phyloP scores from a whole-genome alignment of 2,888 invertebrate species.

The Oligia latruncula region DNA sequence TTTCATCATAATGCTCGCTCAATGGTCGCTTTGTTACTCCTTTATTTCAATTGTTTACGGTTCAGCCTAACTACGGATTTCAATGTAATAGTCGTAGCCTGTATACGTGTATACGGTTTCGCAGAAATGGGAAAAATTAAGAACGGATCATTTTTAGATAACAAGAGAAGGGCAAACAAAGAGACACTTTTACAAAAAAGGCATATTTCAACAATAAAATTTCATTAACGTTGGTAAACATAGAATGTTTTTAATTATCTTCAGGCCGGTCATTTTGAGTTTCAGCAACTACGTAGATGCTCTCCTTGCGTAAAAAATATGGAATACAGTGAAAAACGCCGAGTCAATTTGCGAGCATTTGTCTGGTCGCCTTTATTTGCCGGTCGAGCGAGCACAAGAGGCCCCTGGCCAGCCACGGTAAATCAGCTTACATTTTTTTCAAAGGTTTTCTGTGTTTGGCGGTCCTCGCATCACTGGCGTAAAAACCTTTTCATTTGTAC shows the following conservation, averaged over 20 bases:
- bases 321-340: conserved; percentile 87
- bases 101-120: conserved; percentile 26
- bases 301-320: conserved; percentile 80
- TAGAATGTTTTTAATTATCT: conserved; percentile 65
- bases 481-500: conserved; percentile 83
- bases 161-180: conserved; percentile 35
- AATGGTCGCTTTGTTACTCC: conserved; percentile 62
- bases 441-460: conserved; percentile 88
- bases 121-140: conserved; percentile 21
- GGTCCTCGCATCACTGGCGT: conserved; percentile 83
- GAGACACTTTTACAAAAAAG: conserved; percentile 47
- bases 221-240: conserved; percentile 68
- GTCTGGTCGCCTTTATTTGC: conserved; percentile 89
- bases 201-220: conserved; percentile 49
- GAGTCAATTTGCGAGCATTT: conserved; percentile 89
- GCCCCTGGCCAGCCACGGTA: conserved; percentile 84
- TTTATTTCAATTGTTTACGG: conserved; percentile 71
- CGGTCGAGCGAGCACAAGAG: conserved; percentile 85
- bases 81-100: conserved; percentile 49
- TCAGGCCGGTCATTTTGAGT: conserved; percentile 63
- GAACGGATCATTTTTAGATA: conserved; percentile 25
- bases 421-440: conserved; percentile 89
- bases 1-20: conserved; percentile 65
- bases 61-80: conserved; percentile 55
- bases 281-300: conserved; percentile 72